Percentiles rank a stretch among this genome's conserved stretches.
Evolutionary conservation across 1,140 invertebrate species (phyloP).

Genomic region (Glomeris maerens): DNA sequence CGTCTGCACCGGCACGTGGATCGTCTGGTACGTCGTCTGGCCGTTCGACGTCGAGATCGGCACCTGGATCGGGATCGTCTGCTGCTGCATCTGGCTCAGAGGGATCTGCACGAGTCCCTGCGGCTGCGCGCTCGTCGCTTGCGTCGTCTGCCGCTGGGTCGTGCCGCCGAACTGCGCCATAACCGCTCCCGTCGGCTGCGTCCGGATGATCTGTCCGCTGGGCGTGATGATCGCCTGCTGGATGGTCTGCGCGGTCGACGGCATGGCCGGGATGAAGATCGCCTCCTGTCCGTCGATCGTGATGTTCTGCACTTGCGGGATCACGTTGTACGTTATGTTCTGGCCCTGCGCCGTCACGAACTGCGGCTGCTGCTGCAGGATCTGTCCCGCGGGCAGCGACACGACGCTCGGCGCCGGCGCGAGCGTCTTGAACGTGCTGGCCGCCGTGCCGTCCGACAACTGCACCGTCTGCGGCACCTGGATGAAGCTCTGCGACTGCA

Average conservation of each 20-base stretch:
- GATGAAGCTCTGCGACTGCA: slow-evolving; percentile 11
- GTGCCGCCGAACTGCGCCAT: slow-evolving; percentile 18
- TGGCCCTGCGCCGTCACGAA: slow-evolving; percentile 33
- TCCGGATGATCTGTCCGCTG: slow-evolving; percentile 47
- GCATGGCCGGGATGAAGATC: slow-evolving; percentile 55
- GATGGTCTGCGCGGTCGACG: slow-evolving; percentile 23
- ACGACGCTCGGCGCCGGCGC: slow-evolving; percentile 16
- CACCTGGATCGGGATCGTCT: slow-evolving; percentile 67
- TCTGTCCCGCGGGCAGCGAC: slow-evolving; percentile 18
- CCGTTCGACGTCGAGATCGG: slow-evolving; percentile 77
- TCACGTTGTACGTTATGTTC: slow-evolving; percentile 41
- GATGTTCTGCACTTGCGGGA: slow-evolving; percentile 63
- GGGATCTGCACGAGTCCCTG: slow-evolving; percentile 59
- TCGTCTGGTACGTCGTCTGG: slow-evolving; percentile 82
- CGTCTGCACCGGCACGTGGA: slow-evolving; percentile 74
- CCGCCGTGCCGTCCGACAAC: slow-evolving; percentile 21
- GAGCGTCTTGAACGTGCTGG: slow-evolving; percentile 26
- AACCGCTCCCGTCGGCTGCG: slow-evolving; percentile 35
- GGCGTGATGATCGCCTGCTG: slow-evolving; percentile 39
- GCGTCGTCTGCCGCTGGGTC: slow-evolving; percentile 52
- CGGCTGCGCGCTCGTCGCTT: slow-evolving; percentile 33
- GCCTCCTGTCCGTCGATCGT: slow-evolving; percentile 86
- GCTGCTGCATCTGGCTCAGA: slow-evolving; percentile 67
- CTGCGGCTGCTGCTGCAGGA: slow-evolving; percentile 24
- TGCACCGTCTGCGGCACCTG: slow-evolving; percentile 13